These are phyloP conservation scores for Tonatia bakeri DNA, from an alignment of 2,113 vertebrate genomes.

Conservation along the genomic window DNA sequence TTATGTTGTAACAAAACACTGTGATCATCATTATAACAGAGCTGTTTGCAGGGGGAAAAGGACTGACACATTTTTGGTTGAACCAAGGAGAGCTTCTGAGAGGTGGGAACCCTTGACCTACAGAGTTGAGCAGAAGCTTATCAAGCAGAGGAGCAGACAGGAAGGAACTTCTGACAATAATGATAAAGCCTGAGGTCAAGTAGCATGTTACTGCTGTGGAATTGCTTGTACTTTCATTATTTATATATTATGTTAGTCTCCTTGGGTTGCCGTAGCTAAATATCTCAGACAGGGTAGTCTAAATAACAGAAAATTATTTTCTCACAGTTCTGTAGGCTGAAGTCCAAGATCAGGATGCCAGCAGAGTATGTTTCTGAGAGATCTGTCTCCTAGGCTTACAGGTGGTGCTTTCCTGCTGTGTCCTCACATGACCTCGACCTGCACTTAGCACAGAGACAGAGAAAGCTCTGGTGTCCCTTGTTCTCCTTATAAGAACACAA, in stretches of 20 bases:
- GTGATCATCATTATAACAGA: background rate
- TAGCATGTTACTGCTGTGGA: background rate
- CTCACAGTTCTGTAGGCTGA: background rate
- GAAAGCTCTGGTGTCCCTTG: background rate
- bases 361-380: background rate
- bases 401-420: background rate
- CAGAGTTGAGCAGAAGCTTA: background rate
- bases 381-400: background rate
- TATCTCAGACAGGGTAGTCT: background rate
- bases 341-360: background rate
- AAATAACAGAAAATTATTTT: background rate
- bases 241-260: background rate
- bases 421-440: background rate
- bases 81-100: background rate
- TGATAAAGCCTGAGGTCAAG: background rate
- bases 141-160: background rate
- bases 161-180: background rate
- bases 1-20: background rate
- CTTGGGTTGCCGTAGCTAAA: background rate
- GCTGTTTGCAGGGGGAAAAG: background rate
- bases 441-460: background rate
- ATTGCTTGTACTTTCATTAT: background rate
- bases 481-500: background rate
- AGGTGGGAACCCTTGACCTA: background rate
- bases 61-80: background rate